Conservation (phyloP, 2,888 invertebrate genomes). For the Drosophila engyochracea region DNA sequence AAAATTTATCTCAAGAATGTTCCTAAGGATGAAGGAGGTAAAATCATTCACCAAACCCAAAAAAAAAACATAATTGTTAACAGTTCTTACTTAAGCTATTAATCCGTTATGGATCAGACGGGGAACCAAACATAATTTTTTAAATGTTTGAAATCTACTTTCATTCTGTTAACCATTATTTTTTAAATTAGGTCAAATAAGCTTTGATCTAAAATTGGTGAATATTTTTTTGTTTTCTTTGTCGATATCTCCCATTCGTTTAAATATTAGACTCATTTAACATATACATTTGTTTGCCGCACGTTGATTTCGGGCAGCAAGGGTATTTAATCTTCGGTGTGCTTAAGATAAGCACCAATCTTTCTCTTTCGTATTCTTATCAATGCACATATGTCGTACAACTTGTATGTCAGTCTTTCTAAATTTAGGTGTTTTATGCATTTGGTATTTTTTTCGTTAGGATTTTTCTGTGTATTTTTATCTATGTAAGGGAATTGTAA, state of each 20-base stretch:
- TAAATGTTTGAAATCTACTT: not conserved
- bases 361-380: not conserved
- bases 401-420: not conserved
- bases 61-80: not conserved
- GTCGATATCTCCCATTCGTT: not conserved
- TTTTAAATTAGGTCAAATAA: not conserved
- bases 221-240: not conserved
- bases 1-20: not conserved
- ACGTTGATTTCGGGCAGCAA: not conserved
- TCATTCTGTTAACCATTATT: not conserved
- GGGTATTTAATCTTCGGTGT: not conserved
- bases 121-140: not conserved
- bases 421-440: not conserved
- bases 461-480: not conserved
- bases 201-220: too few species aligned
- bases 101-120: not conserved
- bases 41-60: not conserved
- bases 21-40: not conserved
- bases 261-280: not conserved
- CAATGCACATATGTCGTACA: not conserved
- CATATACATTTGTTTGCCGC: not conserved
- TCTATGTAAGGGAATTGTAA: not conserved
- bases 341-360: not conserved
- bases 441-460: conserved; percentile 18
- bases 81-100: not conserved